Evolutionary conservation across 1,140 invertebrate species (phyloP).

Genomic region (Bombus consobrinus): DNA sequence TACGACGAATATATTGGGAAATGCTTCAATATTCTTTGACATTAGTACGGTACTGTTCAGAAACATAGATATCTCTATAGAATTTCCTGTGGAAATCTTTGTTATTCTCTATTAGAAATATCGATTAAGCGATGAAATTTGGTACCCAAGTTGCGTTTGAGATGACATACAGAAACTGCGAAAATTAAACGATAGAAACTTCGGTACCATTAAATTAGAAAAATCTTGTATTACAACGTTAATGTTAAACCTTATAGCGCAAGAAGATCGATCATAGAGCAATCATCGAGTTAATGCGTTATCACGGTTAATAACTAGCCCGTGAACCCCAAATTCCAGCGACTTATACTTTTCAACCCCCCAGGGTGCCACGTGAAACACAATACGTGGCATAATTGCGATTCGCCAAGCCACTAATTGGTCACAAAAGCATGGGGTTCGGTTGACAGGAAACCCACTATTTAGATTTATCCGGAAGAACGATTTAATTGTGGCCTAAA

Average conservation of each 20-base stretch:
- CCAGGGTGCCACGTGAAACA: slow-evolving; percentile 10
- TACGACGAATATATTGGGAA: too few species aligned
- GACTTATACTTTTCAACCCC: slow-evolving; percentile 1
- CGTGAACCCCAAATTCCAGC: background rate
- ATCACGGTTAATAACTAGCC: background rate
- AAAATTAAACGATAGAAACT: too few species aligned
- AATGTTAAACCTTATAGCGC: background rate
- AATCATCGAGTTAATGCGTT: background rate
- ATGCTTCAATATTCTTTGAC: too few species aligned
- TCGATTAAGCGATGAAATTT: background rate
- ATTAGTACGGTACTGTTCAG: too few species aligned
- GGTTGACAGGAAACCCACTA: background rate
- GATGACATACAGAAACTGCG: too few species aligned
- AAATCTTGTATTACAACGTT: background rate
- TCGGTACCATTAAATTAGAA: too few species aligned
- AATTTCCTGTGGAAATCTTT: background rate
- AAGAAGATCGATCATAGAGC: background rate
- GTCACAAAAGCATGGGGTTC: slow-evolving; percentile 12
- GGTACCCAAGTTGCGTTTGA: background rate
- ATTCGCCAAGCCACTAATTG: slow-evolving; percentile 40
- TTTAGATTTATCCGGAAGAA: background rate
- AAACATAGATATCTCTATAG: background rate
- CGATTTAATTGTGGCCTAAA: slow-evolving; percentile 31
- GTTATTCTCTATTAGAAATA: background rate
- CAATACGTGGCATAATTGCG: slow-evolving; percentile 15